phyloP scores from a whole-genome alignment of 2,113 vertebrate species.

The Pseudorhombus dupliciocellatus region DNA sequence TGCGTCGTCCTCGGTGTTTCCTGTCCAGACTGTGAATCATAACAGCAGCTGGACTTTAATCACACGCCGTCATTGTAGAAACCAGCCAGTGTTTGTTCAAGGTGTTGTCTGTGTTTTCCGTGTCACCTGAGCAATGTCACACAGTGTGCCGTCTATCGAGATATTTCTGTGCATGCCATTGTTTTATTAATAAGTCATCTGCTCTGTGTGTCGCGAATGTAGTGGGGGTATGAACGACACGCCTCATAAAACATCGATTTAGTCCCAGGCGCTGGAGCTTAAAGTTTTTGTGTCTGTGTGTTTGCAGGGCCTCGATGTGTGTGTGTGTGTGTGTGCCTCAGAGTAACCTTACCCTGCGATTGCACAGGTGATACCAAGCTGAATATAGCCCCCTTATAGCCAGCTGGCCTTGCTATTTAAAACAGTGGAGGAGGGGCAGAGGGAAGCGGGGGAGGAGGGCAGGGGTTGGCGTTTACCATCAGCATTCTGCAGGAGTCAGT shows the following conservation, averaged over 20 bases:
- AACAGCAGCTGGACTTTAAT: constrained; percentile 69
- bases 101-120: constrained; percentile 36
- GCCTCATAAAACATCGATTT: constrained; percentile 46
- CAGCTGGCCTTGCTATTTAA: constrained; percentile 85
- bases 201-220: constrained; percentile 8
- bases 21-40: constrained; percentile 71
- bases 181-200: constrained; percentile 24
- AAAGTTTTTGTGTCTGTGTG: constrained; percentile 41
- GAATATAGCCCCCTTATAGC: constrained; percentile 79
- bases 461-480: constrained; percentile 36
- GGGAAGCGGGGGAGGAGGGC: not conserved
- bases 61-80: constrained; percentile 54
- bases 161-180: constrained; percentile 12
- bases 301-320: constrained; percentile 28
- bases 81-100: constrained; percentile 53
- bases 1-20: constrained; percentile 49
- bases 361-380: constrained; percentile 82
- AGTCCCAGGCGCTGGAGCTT: constrained; percentile 17
- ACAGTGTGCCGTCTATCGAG: not conserved
- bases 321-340: constrained; percentile 59
- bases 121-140: not conserved
- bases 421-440: constrained; percentile 53
- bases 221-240: constrained; percentile 4
- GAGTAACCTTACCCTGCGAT: constrained; percentile 77
- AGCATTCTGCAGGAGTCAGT: constrained; percentile 57